phyloP scores from a whole-genome alignment of 2,888 invertebrate species.

The Plagodis dolabraria region DNA sequence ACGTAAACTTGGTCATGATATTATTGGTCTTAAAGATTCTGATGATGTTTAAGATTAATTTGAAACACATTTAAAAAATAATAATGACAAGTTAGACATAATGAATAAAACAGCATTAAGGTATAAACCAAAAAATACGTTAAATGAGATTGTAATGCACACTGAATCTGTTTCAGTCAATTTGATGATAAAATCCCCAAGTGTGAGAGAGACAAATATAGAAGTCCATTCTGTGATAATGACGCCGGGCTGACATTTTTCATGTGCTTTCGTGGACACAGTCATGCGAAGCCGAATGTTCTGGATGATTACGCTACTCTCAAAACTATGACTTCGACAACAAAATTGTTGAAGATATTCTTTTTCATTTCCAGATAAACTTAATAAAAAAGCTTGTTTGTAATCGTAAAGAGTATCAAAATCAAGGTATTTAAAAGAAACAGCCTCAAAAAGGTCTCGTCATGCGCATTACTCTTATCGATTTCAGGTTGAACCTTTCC shows the following conservation, averaged over 20 bases:
- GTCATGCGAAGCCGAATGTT: conserved; percentile 12
- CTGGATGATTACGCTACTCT: not conserved
- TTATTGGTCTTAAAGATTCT: conserved; percentile 9
- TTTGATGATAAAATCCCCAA: conserved; percentile 36
- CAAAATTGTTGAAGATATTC: not conserved
- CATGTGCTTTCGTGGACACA: conserved; percentile 14
- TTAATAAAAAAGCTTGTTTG: not conserved
- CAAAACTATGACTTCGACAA: no score
- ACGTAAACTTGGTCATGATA: conserved; percentile 18
- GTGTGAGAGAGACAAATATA: conserved; percentile 69
- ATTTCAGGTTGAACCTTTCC: not conserved
- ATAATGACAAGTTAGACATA: not conserved
- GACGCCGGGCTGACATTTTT: conserved; percentile 40
- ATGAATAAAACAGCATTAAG: not conserved
- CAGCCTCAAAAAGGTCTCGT: conserved; percentile 13
- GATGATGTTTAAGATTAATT: conserved; percentile 3
- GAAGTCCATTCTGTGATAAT: conserved; percentile 53
- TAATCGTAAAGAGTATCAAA: no score
- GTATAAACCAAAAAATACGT: conserved; percentile 1
- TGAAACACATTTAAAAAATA: not conserved
- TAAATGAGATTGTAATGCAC: conserved; percentile 17
- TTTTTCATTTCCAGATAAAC: not conserved
- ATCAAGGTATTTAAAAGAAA: not conserved
- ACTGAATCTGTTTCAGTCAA: conserved; percentile 43
- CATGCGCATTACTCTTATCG: not conserved